These are phyloP conservation scores for Panthera uncia DNA, from an alignment of 2,113 vertebrate species.

Conservation along the genomic window DNA sequence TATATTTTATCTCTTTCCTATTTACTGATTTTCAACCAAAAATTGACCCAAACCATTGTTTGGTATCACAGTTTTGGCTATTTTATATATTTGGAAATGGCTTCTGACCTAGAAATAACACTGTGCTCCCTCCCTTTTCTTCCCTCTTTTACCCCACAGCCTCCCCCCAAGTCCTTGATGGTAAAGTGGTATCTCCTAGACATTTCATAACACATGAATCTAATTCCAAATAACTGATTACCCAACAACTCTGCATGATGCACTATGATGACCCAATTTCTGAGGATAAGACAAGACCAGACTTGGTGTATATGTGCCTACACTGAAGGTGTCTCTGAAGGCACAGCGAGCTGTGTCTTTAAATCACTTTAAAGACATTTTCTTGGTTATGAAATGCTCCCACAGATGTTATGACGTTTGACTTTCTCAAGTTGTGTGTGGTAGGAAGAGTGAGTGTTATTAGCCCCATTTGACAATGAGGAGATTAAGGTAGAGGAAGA, in stretches of 20 bases:
- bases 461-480: neutral
- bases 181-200: neutral
- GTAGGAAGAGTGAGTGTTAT: neutral
- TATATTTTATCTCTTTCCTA: slow-evolving; percentile 12
- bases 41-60: neutral
- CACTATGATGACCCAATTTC: neutral
- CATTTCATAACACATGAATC: neutral
- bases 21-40: neutral
- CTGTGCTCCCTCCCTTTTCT: neutral
- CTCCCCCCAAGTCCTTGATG: neutral
- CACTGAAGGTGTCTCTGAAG: neutral
- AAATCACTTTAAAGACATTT: neutral
- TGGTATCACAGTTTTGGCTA: neutral
- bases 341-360: neutral
- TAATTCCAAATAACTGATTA: neutral
- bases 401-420: neutral
- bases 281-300: neutral
- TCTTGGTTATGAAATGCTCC: neutral
- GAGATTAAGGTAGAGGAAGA: neutral
- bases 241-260: neutral
- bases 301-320: neutral
- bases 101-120: neutral
- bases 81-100: neutral
- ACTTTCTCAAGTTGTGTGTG: neutral
- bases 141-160: neutral